Percentiles rank a stretch among this genome's conserved stretches.
Evolutionary conservation across 2,113 vertebrate genomes (phyloP).

Genomic region (Ceyx melanurus): DNA sequence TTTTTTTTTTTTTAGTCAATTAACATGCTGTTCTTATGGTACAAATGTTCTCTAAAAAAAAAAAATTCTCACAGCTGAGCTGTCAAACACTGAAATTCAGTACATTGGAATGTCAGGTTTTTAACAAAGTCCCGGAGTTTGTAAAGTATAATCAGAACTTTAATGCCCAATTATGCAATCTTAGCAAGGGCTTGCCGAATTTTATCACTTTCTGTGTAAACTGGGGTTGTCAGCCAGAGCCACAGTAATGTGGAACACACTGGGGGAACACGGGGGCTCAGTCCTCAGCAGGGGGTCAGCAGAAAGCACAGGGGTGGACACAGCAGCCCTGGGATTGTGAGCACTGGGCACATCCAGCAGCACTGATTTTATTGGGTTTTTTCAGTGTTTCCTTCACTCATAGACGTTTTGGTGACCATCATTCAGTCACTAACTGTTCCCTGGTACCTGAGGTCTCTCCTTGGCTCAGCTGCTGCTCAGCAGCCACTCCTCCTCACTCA

Average conservation of each 20-base stretch:
- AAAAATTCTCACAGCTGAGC: conserved; percentile 57
- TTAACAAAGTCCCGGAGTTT: conserved; percentile 41
- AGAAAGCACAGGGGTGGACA: neutral
- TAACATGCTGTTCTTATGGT: conserved; percentile 51
- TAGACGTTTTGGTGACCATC: neutral
- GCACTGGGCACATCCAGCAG: neutral
- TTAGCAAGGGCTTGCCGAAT: conserved; percentile 1
- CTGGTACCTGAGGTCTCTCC: neutral
- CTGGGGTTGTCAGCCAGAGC: neutral
- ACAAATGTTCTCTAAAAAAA: conserved; percentile 51
- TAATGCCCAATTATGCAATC: conserved; percentile 48
- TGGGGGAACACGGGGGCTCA: neutral
- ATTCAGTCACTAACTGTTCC: neutral
- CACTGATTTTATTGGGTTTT: neutral
- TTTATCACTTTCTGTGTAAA: neutral
- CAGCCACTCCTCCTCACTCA: neutral
- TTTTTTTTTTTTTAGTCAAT: conserved; percentile 62
- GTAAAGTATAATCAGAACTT: conserved; percentile 49
- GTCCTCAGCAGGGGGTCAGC: too few relatives aligned
- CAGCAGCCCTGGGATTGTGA: neutral
- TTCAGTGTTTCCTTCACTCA: neutral
- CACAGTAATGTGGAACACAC: too few relatives aligned
- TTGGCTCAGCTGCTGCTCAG: neutral
- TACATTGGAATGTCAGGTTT: conserved; percentile 57
- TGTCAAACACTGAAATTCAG: conserved; percentile 49